Evolutionary conservation across 1,140 invertebrate species (phyloP).

Genomic region (Octopus sinensis): DNA sequence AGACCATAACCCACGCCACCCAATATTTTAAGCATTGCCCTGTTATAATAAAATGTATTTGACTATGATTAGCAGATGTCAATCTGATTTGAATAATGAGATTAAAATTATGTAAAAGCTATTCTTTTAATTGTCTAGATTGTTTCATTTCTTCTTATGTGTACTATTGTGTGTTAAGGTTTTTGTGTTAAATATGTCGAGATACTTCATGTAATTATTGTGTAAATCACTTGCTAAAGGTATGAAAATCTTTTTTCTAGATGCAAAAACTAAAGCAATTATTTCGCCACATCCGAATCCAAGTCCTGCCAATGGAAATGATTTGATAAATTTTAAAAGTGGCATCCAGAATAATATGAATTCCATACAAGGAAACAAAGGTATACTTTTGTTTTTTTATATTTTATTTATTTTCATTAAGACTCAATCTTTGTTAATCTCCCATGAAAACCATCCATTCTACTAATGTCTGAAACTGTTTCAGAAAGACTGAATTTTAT

Average conservation of each 20-base stretch:
- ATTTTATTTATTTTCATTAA: background rate
- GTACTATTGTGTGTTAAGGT: too few relatives aligned
- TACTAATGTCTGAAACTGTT: background rate
- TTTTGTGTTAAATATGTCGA: too few relatives aligned
- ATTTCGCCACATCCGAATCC: conserved; percentile 10
- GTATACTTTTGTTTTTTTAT: background rate
- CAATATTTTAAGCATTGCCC: too few relatives aligned
- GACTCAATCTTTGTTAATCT: background rate
- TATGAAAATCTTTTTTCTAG: background rate
- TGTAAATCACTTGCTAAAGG: too few relatives aligned
- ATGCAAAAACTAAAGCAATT: background rate
- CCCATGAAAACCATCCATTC: background rate
- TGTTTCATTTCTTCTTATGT: too few relatives aligned
- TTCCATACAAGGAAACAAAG: conserved; percentile 3
- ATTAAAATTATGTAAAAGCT: too few relatives aligned
- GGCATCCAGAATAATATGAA: conserved; percentile 16
- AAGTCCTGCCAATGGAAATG: conserved; percentile 11
- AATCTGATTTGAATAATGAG: too few relatives aligned
- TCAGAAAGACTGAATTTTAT: background rate
- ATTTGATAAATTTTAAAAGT: conserved; percentile 15
- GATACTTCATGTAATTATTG: too few relatives aligned
- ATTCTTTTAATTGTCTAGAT: too few relatives aligned
- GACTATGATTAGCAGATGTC: too few relatives aligned
- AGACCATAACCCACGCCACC: too few relatives aligned
- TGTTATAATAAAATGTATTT: too few relatives aligned